A percentile compares a stretch with the other conserved stretches of the same genome.
Conservation (phyloP, 2,113 vertebrate species). For the Nesospiza acunhae region DNA sequence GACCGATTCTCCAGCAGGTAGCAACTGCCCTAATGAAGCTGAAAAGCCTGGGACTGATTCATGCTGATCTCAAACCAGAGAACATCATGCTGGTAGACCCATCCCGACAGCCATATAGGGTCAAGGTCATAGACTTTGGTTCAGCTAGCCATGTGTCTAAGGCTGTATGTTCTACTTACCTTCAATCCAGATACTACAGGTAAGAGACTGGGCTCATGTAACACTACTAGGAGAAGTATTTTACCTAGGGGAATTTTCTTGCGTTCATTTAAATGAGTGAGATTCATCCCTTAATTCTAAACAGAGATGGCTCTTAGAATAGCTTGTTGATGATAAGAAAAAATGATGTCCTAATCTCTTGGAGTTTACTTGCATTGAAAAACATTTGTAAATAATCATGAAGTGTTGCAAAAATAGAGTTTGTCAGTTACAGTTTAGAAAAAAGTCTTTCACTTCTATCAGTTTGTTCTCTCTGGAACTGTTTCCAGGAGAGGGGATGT, state of each 20-base stretch:
- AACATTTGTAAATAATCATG: neutral
- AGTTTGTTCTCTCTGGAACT: neutral
- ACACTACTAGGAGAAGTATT: neutral
- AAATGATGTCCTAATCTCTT: neutral
- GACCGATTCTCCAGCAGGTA: conserved; percentile 97
- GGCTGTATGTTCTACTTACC: conserved; percentile 97
- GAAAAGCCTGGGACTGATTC: conserved; percentile 96
- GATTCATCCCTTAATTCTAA: neutral
- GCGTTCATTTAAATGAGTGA: neutral
- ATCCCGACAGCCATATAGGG: conserved; percentile 93
- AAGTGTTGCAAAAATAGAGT: neutral
- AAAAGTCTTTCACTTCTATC: neutral
- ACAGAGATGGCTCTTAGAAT: neutral
- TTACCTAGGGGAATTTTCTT: neutral
- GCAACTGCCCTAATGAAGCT: conserved; percentile 97
- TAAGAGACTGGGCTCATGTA: conserved; percentile 68
- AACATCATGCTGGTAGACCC: conserved; percentile 99
- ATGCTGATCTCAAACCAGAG: conserved; percentile 97
- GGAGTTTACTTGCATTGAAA: neutral
- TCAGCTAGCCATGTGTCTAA: conserved; percentile 98
- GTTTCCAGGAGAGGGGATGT: neutral
- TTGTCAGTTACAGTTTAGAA: neutral
- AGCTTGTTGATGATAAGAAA: neutral
- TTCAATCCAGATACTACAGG: conserved; percentile 99
- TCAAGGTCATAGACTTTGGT: conserved; percentile 99